Conservation (phyloP, 1,140 invertebrate genomes). For the Drosophila repletoides region DNA sequence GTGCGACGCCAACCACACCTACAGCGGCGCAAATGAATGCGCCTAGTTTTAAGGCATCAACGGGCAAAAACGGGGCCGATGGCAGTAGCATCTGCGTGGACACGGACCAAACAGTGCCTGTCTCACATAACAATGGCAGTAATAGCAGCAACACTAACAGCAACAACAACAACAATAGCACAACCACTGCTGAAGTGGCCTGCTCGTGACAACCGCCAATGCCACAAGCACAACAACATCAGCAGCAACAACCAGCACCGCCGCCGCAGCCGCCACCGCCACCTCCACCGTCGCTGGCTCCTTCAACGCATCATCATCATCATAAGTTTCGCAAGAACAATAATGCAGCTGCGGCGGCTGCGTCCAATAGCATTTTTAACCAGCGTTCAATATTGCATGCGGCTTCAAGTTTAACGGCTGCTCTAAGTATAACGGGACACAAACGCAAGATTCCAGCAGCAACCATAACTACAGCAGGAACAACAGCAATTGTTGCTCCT, state of each 20-base stretch:
- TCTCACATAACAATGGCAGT: conserved; percentile 52
- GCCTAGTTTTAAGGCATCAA: conserved; percentile 59
- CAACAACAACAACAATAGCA: conserved; percentile 44
- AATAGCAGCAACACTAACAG: conserved; percentile 32
- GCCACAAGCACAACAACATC: conserved; percentile 37
- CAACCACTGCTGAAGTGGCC: conserved; percentile 68
- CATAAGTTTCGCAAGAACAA: conserved; percentile 81
- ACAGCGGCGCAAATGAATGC: conserved; percentile 70
- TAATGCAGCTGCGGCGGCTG: conserved; percentile 77
- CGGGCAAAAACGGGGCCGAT: conserved; percentile 57
- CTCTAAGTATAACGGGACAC: conserved; percentile 71
- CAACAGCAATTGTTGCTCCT: conserved; percentile 19
- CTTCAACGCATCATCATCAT: conserved; percentile 47
- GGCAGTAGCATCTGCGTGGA: conserved; percentile 6
- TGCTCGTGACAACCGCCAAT: conserved; percentile 81
- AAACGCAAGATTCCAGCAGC: conserved; percentile 57
- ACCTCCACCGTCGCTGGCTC: conserved; percentile 40
- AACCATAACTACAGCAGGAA: conserved; percentile 22
- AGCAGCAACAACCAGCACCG: conserved; percentile 44
- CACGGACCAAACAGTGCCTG: conserved; percentile 32
- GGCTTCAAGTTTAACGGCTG: conserved; percentile 64
- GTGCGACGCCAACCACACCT: conserved; percentile 65
- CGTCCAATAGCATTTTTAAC: conserved; percentile 80
- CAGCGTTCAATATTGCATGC: conserved; percentile 69
- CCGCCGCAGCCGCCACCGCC: conserved; percentile 45